Evolutionary conservation across 2,797 vertebrate genomes (phyloP).

Genomic region (Helarctos malayanus): DNA sequence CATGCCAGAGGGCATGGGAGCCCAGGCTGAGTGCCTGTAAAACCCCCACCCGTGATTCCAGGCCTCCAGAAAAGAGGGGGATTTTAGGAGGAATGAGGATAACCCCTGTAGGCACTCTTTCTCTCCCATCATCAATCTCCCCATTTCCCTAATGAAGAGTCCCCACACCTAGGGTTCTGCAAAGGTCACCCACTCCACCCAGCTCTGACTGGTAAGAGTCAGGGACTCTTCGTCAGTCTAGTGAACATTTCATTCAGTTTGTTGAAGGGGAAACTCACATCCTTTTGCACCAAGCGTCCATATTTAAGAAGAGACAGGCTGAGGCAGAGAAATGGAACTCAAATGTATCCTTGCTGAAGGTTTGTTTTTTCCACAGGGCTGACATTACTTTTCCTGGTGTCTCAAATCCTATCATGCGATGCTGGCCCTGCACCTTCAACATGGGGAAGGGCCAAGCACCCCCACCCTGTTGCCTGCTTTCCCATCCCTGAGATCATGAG

Average conservation of each 20-base stretch:
- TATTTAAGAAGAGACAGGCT: neutral
- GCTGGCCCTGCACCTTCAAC: no score
- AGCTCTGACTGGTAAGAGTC: neutral
- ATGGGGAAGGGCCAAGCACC: no score
- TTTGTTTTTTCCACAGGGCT: neutral
- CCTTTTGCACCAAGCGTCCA: neutral
- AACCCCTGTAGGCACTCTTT: neutral
- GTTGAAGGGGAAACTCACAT: neutral
- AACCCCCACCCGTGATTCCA: accelerated
- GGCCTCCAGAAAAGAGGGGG: neutral
- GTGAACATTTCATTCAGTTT: neutral
- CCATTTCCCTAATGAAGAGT: neutral
- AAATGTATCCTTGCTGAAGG: neutral
- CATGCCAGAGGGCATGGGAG: neutral
- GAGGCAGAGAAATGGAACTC: neutral
- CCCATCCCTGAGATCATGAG: neutral
- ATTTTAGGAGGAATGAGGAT: neutral
- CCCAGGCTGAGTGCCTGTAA: neutral
- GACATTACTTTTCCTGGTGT: neutral
- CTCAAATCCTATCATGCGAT: neutral
- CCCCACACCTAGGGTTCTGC: neutral
- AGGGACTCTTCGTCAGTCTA: neutral
- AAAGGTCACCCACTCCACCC: neutral
- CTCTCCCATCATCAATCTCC: neutral
- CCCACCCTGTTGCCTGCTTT: neutral